Percentiles rank a stretch among this genome's conserved stretches.
phyloP scores from a whole-genome alignment of 2,888 invertebrate genomes.

The Leptopilina myrica region DNA sequence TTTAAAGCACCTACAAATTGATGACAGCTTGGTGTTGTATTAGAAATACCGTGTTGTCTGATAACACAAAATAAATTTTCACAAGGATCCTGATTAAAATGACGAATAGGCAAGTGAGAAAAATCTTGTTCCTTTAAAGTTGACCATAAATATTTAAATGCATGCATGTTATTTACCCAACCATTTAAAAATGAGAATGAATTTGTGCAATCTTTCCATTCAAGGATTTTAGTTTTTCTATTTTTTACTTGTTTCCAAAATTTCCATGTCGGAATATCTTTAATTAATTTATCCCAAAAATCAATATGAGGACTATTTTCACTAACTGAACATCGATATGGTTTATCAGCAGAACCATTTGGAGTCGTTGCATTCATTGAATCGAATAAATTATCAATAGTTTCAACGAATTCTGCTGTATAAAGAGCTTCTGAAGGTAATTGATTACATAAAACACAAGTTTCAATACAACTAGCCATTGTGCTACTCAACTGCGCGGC shows the following conservation, averaged over 20 bases:
- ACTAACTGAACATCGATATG: no score
- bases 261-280: no score
- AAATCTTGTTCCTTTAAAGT: background rate
- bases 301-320: no score
- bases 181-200: background rate
- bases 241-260: no score
- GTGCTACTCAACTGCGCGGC: conserved; percentile 22
- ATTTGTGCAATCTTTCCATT: background rate
- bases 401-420: conserved; percentile 7
- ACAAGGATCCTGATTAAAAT: conserved; percentile 14
- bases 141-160: conserved; percentile 9
- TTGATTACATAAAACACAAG: background rate
- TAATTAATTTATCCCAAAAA: no score
- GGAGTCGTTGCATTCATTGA: background rate
- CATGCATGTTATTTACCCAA: background rate
- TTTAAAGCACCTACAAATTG: conserved; percentile 11
- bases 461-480: background rate
- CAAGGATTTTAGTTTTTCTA: no score
- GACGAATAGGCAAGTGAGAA: background rate
- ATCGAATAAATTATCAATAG: conserved; percentile 1
- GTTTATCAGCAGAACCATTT: background rate
- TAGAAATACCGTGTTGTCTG: conserved; percentile 1
- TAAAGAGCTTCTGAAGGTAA: conserved; percentile 2
- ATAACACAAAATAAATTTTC: background rate
- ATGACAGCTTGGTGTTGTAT: background rate